Percentiles rank a stretch among this genome's conserved stretches.
These are phyloP conservation scores for Netelia fuscicornis DNA, from an alignment of 2,888 invertebrate genomes.

Conservation along the genomic window DNA sequence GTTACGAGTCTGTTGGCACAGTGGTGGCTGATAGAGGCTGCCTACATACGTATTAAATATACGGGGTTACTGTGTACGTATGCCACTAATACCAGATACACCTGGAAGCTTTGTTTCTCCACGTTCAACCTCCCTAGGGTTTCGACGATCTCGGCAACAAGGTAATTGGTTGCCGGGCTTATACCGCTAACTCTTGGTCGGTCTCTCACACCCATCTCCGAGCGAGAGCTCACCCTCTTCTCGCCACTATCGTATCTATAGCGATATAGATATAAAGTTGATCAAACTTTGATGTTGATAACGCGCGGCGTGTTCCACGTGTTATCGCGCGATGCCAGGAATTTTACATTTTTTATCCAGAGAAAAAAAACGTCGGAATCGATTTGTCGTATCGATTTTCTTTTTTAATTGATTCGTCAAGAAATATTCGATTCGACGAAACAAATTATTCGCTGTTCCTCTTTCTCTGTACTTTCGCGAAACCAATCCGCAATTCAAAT, in stretches of 20 bases:
- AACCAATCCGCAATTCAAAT: background rate
- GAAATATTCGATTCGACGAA: no score
- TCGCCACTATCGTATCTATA: background rate
- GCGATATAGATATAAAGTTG: background rate
- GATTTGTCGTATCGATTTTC: slow-evolving; percentile 22
- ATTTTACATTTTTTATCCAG: slow-evolving; percentile 44
- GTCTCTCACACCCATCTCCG: background rate
- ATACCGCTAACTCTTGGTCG: slow-evolving; percentile 31
- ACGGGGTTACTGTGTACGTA: slow-evolving; percentile 17
- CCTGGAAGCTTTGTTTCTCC: slow-evolving; percentile 51
- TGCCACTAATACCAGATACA: slow-evolving; percentile 25
- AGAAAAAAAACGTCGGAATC: slow-evolving; percentile 28
- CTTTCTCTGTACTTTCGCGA: background rate
- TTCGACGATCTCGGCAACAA: slow-evolving; percentile 43
- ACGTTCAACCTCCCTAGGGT: slow-evolving; percentile 37
- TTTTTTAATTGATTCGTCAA: no score
- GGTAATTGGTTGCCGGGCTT: slow-evolving; percentile 56
- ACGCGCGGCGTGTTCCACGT: background rate
- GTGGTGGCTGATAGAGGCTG: background rate
- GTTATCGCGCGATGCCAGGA: slow-evolving; percentile 13
- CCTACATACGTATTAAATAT: background rate
- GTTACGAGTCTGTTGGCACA: slow-evolving; percentile 26
- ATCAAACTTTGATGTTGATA: slow-evolving; percentile 3
- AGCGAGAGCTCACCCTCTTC: background rate
- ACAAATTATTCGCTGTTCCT: background rate